These are phyloP conservation scores for Physella acuta DNA, from an alignment of 1,140 invertebrate species.

Conservation along the genomic window DNA sequence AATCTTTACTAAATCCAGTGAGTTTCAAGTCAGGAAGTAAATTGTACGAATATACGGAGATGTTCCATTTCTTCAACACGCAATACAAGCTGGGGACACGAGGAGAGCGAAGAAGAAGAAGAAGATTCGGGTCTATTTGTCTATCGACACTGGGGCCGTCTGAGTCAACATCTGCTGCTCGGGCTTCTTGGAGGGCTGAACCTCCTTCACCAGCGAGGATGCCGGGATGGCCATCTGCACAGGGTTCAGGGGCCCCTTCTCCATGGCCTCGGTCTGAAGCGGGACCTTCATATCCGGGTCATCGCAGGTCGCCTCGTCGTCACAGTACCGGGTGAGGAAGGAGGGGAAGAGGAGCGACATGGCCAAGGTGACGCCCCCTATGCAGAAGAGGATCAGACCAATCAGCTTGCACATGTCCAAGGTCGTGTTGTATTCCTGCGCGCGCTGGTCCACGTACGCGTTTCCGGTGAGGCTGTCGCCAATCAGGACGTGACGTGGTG, in stretches of 20 bases:
- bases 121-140: no score
- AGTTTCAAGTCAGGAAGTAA: no score
- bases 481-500: conserved; percentile 60
- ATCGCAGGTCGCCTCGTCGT: conserved; percentile 49
- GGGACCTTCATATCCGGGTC: conserved; percentile 37
- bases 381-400: conserved; percentile 63
- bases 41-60: no score
- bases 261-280: conserved; percentile 31
- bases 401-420: conserved; percentile 64
- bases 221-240: conserved; percentile 51
- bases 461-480: conserved; percentile 54
- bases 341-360: conserved; percentile 62
- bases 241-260: conserved; percentile 44
- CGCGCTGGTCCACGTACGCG: conserved; percentile 61
- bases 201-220: conserved; percentile 48
- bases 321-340: conserved; percentile 59
- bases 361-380: conserved; percentile 63
- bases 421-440: conserved; percentile 62
- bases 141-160: background rate
- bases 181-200: conserved; percentile 46
- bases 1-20: no score
- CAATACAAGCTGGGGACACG: no score
- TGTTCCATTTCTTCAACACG: no score
- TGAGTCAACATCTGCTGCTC: conserved; percentile 31
- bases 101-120: no score